Base-by-base conservation (phyloP, 2,113 vertebrate species). In the Tympanuchus pallidicinctus region DNA sequence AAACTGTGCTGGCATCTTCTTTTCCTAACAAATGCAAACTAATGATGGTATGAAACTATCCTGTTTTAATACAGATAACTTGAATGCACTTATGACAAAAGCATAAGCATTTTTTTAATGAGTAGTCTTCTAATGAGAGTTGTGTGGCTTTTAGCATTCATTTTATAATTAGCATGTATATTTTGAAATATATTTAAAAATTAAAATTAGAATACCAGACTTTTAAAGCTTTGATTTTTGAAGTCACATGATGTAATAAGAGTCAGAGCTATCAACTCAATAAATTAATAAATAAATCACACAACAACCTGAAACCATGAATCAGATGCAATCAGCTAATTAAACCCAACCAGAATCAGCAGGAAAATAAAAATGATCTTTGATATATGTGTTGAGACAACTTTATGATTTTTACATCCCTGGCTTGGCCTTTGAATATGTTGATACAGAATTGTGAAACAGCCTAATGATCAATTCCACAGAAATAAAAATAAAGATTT, bases 171-270 rank as follows among this genome's bases (percentile, higher is more conserved):
- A 57, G 1, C 0, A 45, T 42, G 34, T 75, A 13, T 21, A 13
- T 21, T 76, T 80, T 27, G 38, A 64, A 40, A 64, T 40, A 40
- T 64, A 64, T 38, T 59, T 6, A 10, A 1, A n/a, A 70, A 40
- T 19, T 36, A 34, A 50, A 18, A 52, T 19, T 38, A 36, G n/a
- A 70, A 42, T 0, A 30, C 1, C 1, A 64, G 1, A 16, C 2
- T 22, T 47, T 75, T 57, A 47, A 66, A 77, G 3, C 57, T 69
- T 61, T 15, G n/a, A 4, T 2, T n/a, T 74, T 32, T 70, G 6
- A 11, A 71, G 8, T 56, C 11, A 34, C 28, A 6, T 40, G 28
- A 30, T 71, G 13, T 67, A 13, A 38, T 45, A 59, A 84, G 24
- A 81, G 43, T 74, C 32, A 83, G 12, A 78, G 3, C 15, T 22